phyloP scores from a whole-genome alignment of 2,113 vertebrate genomes.

The Campylomormyrus numenius region DNA sequence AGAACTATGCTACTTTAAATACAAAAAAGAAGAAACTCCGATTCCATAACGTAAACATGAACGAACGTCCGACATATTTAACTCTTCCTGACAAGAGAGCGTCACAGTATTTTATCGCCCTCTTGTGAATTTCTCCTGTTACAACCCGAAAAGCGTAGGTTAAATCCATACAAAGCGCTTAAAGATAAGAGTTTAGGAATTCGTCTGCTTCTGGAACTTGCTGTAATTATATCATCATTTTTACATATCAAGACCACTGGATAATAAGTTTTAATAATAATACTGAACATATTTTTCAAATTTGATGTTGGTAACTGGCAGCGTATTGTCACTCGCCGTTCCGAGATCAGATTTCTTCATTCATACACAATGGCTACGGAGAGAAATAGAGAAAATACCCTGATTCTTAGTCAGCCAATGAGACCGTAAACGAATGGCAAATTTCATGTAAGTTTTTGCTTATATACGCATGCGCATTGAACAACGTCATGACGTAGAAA shows the following conservation, averaged over 20 bases:
- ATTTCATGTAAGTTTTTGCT: neutral
- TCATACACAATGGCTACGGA: neutral
- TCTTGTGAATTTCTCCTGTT: slow-evolving; percentile 9
- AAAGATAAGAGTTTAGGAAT: neutral
- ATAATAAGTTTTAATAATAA: neutral
- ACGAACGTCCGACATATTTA: neutral
- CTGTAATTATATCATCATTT: neutral
- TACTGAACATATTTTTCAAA: neutral
- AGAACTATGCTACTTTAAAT: neutral
- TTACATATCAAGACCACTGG: neutral
- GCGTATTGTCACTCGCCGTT: neutral
- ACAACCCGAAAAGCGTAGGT: neutral
- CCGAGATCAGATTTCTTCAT: neutral
- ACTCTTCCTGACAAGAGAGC: neutral
- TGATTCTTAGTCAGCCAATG: neutral
- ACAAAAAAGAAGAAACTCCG: neutral
- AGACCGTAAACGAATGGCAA: neutral
- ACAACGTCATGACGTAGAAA: neutral
- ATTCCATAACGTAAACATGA: neutral
- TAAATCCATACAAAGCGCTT: neutral
- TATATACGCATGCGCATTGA: neutral
- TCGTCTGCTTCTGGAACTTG: neutral
- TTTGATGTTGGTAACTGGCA: neutral
- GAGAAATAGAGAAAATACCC: neutral
- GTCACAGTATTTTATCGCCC: neutral